These are phyloP conservation scores for Bucco capensis DNA, from an alignment of 2,113 vertebrate genomes.

Conservation along the genomic window DNA sequence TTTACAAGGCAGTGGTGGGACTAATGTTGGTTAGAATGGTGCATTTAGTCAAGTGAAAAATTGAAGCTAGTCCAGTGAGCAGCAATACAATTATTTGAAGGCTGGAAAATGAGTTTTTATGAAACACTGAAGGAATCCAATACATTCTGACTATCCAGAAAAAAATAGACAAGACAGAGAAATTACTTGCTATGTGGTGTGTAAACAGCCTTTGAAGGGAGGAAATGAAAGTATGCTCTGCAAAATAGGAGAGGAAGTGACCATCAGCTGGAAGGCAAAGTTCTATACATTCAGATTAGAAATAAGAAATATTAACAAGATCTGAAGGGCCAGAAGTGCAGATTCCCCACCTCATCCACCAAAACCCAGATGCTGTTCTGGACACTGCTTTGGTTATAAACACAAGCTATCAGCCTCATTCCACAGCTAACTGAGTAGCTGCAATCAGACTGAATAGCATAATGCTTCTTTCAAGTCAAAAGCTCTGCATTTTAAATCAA, in stretches of 20 bases:
- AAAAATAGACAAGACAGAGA: background rate
- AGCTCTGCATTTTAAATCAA: background rate
- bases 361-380: background rate
- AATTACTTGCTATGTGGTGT: background rate
- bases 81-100: slow-evolving; percentile 15
- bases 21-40: background rate
- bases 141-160: background rate
- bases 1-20: background rate
- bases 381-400: background rate
- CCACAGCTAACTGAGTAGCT: background rate
- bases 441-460: background rate
- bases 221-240: background rate
- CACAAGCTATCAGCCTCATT: background rate
- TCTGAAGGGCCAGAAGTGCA: background rate
- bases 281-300: background rate
- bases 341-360: background rate
- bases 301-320: background rate
- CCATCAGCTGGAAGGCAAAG: background rate
- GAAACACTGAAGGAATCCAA: slow-evolving; percentile 31
- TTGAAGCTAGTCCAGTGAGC: slow-evolving; percentile 15
- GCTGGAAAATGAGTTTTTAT: slow-evolving; percentile 45
- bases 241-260: background rate
- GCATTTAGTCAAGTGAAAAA: slow-evolving; percentile 51
- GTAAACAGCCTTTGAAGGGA: background rate
- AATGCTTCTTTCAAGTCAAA: background rate